A percentile compares a stretch with the other conserved stretches of the same genome.
phyloP scores from a whole-genome alignment of 2,797 vertebrate species.

The Clamator glandarius region DNA sequence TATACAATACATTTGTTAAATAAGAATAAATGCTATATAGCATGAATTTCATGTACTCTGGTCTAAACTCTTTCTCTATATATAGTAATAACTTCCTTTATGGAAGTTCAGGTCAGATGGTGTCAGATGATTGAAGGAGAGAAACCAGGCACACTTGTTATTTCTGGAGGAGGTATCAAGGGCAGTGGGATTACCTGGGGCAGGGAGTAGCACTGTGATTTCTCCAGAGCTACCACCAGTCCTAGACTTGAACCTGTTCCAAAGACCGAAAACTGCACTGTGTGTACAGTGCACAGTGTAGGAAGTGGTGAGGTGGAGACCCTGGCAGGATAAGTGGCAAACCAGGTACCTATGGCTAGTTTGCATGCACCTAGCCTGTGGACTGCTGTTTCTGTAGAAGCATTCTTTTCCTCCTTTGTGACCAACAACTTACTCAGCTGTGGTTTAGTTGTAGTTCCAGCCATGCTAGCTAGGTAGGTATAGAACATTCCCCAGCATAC shows the following conservation, averaged over 20 bases:
- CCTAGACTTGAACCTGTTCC: neutral
- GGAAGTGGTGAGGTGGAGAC: neutral
- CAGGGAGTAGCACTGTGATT: neutral
- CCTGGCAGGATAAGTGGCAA: rapidly evolving
- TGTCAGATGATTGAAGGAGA: neutral
- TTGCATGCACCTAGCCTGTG: neutral
- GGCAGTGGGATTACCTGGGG: neutral
- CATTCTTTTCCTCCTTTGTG: neutral
- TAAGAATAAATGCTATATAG: neutral
- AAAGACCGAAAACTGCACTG: neutral
- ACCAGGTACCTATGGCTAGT: neutral
- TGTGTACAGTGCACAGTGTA: neutral
- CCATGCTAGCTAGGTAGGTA: neutral
- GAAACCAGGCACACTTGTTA: neutral
- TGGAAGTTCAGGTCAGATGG: neutral
- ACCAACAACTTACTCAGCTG: neutral
- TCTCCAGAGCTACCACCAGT: neutral
- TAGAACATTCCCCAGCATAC: neutral
- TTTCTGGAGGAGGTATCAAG: neutral
- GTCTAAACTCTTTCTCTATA: neutral
- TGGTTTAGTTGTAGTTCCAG: neutral
- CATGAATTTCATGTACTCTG: neutral
- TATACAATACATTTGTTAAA: neutral
- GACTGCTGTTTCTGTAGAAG: neutral
- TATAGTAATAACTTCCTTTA: too few species aligned